These are phyloP conservation scores for Onthophagus taurus DNA, from an alignment of 1,140 invertebrate genomes.

Conservation along the genomic window DNA sequence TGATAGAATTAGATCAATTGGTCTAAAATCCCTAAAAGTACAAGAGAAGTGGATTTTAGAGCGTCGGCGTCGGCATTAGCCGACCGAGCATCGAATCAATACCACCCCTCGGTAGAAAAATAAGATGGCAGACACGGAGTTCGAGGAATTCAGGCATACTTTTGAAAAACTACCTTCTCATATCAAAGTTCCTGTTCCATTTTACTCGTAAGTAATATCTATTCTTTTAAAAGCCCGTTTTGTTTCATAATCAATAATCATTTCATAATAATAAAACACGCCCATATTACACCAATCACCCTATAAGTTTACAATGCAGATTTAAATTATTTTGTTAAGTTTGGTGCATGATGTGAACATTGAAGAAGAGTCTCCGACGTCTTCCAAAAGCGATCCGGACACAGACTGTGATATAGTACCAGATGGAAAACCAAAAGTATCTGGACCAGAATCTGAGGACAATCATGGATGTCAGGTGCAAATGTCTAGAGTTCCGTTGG, in stretches of 20 bases:
- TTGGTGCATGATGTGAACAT: conserved; percentile 67
- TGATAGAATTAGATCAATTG: conserved; percentile 10
- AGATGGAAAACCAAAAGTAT: conserved; percentile 15
- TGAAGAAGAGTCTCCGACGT: conserved; percentile 65
- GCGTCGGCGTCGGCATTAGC: conserved; percentile 17
- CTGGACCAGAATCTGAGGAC: conserved; percentile 28
- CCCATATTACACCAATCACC: too few species aligned
- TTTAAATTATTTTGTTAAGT: conserved; percentile 36
- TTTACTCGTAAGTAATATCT: conserved; percentile 55
- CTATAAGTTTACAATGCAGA: not conserved
- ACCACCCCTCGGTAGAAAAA: conserved; percentile 28
- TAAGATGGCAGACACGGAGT: conserved; percentile 83
- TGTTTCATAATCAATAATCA: not conserved
- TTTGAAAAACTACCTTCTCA: conserved; percentile 68
- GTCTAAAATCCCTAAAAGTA: conserved; percentile 9
- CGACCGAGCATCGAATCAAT: conserved; percentile 22
- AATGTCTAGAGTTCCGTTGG: conserved; percentile 12
- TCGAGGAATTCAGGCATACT: conserved; percentile 81
- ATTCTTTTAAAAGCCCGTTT: not conserved
- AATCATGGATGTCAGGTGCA: not conserved
- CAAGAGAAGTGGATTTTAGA: too few species aligned
- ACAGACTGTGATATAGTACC: conserved; percentile 35
- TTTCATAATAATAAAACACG: too few species aligned
- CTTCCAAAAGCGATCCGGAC: conserved; percentile 57
- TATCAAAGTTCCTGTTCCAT: conserved; percentile 64